Evolutionary conservation across 2,888 invertebrate species (phyloP).

Genomic region (Boloria euphrosyne): DNA sequence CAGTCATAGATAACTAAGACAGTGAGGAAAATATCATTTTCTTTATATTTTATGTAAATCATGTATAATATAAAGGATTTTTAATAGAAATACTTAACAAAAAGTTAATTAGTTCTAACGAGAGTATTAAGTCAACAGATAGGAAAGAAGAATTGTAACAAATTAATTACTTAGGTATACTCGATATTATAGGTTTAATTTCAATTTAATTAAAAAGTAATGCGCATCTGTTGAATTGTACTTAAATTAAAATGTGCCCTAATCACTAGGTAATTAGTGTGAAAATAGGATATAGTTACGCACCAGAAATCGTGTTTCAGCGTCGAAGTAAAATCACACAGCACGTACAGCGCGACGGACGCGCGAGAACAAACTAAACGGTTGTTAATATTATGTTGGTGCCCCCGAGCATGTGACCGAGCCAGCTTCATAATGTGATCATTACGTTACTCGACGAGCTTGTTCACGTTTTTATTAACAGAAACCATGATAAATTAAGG

Average conservation of each 20-base stretch:
- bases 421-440: constrained; percentile 55
- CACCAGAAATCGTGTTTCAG: constrained; percentile 61
- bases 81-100: constrained; percentile 8
- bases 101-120: constrained; percentile 19
- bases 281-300: constrained; percentile 49
- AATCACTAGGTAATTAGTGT: constrained; percentile 9
- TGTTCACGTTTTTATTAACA: constrained; percentile 16
- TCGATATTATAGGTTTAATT: constrained; percentile 1
- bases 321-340: constrained; percentile 42
- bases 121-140: constrained; percentile 29
- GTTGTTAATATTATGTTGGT: constrained; percentile 62
- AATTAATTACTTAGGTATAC: constrained; percentile 5
- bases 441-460: constrained; percentile 49
- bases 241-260: constrained; percentile 20
- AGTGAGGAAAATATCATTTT: too few species aligned
- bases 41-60: background rate
- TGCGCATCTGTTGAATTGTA: background rate
- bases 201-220: constrained; percentile 16
- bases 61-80: background rate
- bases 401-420: constrained; percentile 70
- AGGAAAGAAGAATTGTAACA: constrained; percentile 24
- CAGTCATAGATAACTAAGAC: too few species aligned
- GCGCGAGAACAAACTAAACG: constrained; percentile 67
- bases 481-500: background rate
- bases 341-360: constrained; percentile 66